phyloP scores from a whole-genome alignment of 2,888 invertebrate genomes.

The Drosophila antonietae region DNA sequence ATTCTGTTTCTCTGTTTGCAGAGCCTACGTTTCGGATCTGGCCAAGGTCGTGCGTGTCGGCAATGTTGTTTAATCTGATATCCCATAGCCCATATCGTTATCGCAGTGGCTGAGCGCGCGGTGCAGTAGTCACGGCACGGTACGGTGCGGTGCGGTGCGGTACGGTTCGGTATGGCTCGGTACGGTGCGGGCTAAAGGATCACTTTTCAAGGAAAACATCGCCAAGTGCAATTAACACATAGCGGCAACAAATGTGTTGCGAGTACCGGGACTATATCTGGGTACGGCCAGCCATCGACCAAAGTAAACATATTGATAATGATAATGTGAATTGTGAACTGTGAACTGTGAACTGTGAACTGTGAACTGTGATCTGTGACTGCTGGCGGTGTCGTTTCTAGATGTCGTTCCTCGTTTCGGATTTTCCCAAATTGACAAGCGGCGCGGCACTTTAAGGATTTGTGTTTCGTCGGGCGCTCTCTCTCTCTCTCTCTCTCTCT shows the following conservation, averaged over 20 bases:
- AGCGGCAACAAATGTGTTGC: constrained; percentile 50
- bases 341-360: constrained; percentile 4
- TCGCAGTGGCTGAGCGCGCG: constrained; percentile 40
- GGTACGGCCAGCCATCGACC: constrained; percentile 11
- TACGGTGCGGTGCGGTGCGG: background rate
- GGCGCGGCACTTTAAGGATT: constrained; percentile 66
- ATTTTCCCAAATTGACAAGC: constrained; percentile 59
- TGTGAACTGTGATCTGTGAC: constrained; percentile 32
- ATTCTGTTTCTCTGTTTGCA: constrained; percentile 27
- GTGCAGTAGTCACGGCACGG: constrained; percentile 42
- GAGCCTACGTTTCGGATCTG: constrained; percentile 18
- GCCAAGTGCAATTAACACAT: constrained; percentile 80
- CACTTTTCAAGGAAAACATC: constrained; percentile 78
- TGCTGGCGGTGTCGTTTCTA: constrained; percentile 56
- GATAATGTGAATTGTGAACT: constrained; percentile 64
- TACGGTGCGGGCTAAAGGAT: constrained; percentile 61
- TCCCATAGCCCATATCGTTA: constrained; percentile 57
- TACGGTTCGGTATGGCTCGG: background rate
- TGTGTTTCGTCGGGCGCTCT: constrained; percentile 3
- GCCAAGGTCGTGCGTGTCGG: constrained; percentile 61
- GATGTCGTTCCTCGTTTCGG: constrained; percentile 34
- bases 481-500: background rate
- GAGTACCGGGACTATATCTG: constrained; percentile 15
- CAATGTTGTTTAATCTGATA: constrained; percentile 69
- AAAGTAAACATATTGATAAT: constrained; percentile 73